Conservation (phyloP, 2,888 invertebrate genomes). For the Flexamia atlantica region DNA sequence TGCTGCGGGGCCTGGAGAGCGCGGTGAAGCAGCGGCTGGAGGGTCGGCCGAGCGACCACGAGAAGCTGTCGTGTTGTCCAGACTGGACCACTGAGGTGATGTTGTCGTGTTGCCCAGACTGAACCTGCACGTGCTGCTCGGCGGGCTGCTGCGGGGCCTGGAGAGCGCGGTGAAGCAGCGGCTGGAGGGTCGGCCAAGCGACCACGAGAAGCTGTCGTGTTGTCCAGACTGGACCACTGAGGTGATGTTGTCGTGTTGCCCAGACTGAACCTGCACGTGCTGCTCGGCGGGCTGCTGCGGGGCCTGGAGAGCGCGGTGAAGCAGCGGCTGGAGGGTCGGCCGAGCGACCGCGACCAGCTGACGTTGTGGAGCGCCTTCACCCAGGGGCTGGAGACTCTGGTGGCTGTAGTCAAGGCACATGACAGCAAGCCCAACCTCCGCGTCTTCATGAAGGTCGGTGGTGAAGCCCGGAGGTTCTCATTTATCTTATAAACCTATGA, state of each 20-base stretch:
- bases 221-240: conserved; percentile 66
- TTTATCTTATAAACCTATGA: no score
- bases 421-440: conserved; percentile 81
- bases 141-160: conserved; percentile 72
- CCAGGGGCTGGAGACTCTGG: conserved; percentile 80
- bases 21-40: conserved; percentile 73
- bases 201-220: no score
- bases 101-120: no score
- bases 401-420: conserved; percentile 81
- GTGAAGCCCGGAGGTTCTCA: no score
- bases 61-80: conserved; percentile 70
- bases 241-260: not conserved
- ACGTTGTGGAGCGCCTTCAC: conserved; percentile 82
- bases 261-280: conserved; percentile 68
- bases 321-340: conserved; percentile 73
- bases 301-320: conserved; percentile 72
- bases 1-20: conserved; percentile 75
- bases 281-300: conserved; percentile 71
- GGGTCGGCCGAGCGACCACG: conserved; percentile 62
- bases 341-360: conserved; percentile 79
- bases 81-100: no score
- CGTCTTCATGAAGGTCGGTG: conserved; percentile 80
- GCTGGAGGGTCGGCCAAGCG: conserved; percentile 71
- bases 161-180: conserved; percentile 72
- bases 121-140: conserved; percentile 69